phyloP scores from a whole-genome alignment of 2,797 vertebrate genomes.

The Cossypha niveicapilla region DNA sequence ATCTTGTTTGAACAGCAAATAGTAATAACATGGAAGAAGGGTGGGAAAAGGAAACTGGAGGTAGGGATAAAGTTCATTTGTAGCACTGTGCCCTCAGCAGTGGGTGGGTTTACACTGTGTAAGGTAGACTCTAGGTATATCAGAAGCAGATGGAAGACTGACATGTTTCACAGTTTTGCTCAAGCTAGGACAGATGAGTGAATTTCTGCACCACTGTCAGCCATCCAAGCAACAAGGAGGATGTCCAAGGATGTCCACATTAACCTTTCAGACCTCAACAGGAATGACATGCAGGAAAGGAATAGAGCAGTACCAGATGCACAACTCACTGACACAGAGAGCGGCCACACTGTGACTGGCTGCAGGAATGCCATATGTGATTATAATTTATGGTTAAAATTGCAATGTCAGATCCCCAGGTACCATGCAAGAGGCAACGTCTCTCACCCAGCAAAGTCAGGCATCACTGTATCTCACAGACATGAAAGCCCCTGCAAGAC shows the following conservation, averaged over 20 bases:
- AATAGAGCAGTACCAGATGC: not conserved
- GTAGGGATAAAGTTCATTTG: not conserved
- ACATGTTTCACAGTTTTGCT: fast-evolving
- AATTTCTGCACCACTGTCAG: not conserved
- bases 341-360: not conserved
- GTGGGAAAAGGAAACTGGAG: not conserved
- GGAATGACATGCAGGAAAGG: not conserved
- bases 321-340: not conserved
- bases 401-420: not conserved
- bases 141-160: not conserved
- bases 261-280: not conserved
- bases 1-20: not conserved
- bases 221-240: not conserved
- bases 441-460: not conserved
- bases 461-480: not conserved
- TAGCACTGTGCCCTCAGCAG: not conserved
- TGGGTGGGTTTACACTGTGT: not conserved
- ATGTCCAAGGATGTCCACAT: fast-evolving
- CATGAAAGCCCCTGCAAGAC: not conserved
- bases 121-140: not conserved
- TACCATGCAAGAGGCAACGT: fast-evolving
- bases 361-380: not conserved
- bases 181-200: not conserved
- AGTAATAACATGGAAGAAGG: not conserved
- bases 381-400: not conserved